Conservation (phyloP, 2,113 vertebrate species). For the Chaetorhynchus papuensis region DNA sequence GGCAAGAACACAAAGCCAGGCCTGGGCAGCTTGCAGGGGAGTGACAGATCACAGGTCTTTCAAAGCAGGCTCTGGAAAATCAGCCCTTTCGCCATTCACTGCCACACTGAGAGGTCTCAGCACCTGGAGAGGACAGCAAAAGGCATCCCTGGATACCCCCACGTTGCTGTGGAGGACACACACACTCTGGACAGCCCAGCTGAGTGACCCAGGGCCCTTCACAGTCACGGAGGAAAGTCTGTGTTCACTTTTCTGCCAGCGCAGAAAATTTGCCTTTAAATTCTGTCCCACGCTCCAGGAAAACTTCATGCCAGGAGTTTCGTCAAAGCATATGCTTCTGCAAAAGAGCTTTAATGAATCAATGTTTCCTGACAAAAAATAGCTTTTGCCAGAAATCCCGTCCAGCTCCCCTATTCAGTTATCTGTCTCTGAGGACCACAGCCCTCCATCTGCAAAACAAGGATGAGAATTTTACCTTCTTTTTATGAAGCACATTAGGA, state of each 20-base stretch:
- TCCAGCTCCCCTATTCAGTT: neutral
- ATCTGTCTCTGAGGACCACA: neutral
- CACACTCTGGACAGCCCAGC: neutral
- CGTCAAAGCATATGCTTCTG: slow-evolving; percentile 12
- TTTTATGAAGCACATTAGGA: neutral
- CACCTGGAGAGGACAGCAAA: neutral
- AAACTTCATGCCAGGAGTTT: neutral
- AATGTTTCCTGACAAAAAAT: slow-evolving; percentile 7
- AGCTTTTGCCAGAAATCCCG: slow-evolving; percentile 4
- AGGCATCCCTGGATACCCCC: neutral
- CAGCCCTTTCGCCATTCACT: neutral
- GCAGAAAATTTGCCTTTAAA: neutral
- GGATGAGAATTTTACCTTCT: neutral
- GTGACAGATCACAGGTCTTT: neutral
- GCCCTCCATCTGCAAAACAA: neutral
- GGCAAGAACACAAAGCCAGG: neutral
- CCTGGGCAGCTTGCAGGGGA: neutral
- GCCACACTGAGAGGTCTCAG: neutral
- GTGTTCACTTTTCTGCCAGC: neutral
- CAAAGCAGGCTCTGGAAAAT: neutral
- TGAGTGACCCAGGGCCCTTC: neutral
- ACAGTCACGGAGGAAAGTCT: accelerated
- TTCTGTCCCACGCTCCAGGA: neutral
- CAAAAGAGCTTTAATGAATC: slow-evolving; percentile 17
- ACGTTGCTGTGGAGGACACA: accelerated